Percentiles rank a stretch among this genome's conserved stretches.
phyloP scores from a whole-genome alignment of 2,797 vertebrate genomes.

The Chromis chromis region DNA sequence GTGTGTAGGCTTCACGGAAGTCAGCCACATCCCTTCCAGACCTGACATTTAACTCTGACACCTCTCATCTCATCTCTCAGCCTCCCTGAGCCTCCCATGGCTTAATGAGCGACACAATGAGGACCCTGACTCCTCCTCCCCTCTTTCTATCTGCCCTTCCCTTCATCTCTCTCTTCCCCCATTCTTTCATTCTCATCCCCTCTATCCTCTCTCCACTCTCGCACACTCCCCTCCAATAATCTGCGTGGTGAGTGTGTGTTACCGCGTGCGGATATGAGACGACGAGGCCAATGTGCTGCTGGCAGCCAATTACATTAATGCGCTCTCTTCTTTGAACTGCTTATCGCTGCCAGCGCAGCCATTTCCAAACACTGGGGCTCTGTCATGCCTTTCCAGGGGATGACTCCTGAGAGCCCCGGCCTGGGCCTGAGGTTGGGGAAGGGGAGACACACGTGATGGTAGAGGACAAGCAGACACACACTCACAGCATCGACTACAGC shows the following conservation, averaged over 20 bases:
- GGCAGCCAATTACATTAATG: constrained; percentile 89
- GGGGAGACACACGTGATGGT: constrained; percentile 62
- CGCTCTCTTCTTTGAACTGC: constrained; percentile 88
- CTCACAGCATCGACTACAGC: constrained; percentile 31
- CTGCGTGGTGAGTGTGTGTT: constrained; percentile 80
- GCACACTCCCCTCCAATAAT: constrained; percentile 75
- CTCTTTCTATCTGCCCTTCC: constrained; percentile 70
- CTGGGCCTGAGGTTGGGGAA: constrained; percentile 60
- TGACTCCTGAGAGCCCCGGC: constrained; percentile 74
- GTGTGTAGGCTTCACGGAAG: constrained; percentile 63
- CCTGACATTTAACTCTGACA: constrained; percentile 85
- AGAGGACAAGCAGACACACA: constrained; percentile 62
- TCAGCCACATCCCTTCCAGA: constrained; percentile 72
- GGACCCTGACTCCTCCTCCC: constrained; percentile 60
- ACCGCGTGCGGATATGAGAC: constrained; percentile 80
- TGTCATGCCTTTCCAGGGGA: constrained; percentile 82
- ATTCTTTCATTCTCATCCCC: constrained; percentile 71
- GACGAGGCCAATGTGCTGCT: constrained; percentile 81
- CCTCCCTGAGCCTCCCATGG: constrained; percentile 71
- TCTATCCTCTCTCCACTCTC: constrained; percentile 65
- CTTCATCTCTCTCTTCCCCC: constrained; percentile 68
- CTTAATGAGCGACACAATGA: constrained; percentile 84
- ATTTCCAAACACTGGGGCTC: constrained; percentile 82
- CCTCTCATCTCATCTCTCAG: constrained; percentile 77
- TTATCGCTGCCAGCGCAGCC: constrained; percentile 87